These are phyloP conservation scores for Plecturocebus donacophilus DNA, from an alignment of 2,113 vertebrate genomes.

Conservation along the genomic window DNA sequence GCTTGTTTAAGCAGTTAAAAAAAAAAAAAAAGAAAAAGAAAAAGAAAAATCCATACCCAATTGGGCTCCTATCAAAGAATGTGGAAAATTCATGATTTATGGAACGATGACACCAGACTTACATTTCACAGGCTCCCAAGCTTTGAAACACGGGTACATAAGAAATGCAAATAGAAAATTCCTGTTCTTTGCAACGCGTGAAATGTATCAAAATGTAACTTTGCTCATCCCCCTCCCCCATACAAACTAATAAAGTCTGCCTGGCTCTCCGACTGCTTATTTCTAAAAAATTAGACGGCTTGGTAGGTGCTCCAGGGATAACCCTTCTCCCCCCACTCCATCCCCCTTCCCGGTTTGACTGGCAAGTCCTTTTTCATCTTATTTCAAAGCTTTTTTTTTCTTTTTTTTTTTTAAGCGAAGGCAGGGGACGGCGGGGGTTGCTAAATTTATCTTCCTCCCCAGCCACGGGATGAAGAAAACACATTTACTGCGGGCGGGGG, in stretches of 20 bases:
- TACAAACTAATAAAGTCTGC: slow-evolving; percentile 28
- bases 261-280: neutral
- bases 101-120: slow-evolving; percentile 11
- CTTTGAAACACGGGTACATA: neutral
- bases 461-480: slow-evolving; percentile 66
- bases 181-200: neutral
- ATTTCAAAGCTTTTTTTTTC: slow-evolving; percentile 52
- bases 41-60: slow-evolving; percentile 22
- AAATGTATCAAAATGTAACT: slow-evolving; percentile 50
- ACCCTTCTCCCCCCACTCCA: slow-evolving; percentile 4
- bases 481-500: slow-evolving; percentile 73
- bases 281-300: slow-evolving; percentile 33
- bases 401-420: slow-evolving; percentile 20
- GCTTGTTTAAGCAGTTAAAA: neutral
- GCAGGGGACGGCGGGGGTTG: slow-evolving; percentile 63
- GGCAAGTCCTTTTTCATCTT: slow-evolving; percentile 68
- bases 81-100: slow-evolving; percentile 34
- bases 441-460: slow-evolving; percentile 77
- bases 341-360: slow-evolving; percentile 36
- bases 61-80: neutral
- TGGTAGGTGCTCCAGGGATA: slow-evolving; percentile 37
- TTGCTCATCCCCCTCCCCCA: neutral
- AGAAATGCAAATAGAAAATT: slow-evolving; percentile 17
- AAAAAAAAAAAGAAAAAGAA: slow-evolving; percentile 15
- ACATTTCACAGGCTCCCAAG: neutral